Percentiles rank a stretch among this genome's conserved stretches.
phyloP scores from a whole-genome alignment of 2,888 invertebrate genomes.

The Polydrusus cervinus region DNA sequence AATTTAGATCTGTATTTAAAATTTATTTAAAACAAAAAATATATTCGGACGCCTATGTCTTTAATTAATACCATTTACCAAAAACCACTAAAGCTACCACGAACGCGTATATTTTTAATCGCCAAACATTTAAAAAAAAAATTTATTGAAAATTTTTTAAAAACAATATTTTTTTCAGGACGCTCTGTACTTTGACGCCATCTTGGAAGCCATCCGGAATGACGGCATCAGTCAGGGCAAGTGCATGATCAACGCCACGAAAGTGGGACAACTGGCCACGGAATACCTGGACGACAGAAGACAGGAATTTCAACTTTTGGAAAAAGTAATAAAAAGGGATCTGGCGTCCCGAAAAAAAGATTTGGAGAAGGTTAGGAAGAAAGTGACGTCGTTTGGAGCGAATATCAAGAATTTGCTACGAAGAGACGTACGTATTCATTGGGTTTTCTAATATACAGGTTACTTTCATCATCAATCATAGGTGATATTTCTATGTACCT shows the following conservation, averaged over 20 bases:
- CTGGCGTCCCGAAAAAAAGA: constrained; percentile 77
- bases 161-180: constrained; percentile 71
- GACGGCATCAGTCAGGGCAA: constrained; percentile 78
- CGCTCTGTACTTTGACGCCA: constrained; percentile 77
- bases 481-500: no score
- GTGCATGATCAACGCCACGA: constrained; percentile 77
- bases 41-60: no score
- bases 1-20: no score
- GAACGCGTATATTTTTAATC: no score
- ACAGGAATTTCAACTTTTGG: constrained; percentile 76
- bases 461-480: not conserved
- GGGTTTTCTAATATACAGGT: not conserved
- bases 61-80: no score
- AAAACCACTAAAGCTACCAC: no score
- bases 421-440: constrained; percentile 68
- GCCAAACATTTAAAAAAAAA: no score
- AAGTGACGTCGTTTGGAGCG: constrained; percentile 69
- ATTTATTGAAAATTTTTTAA: no score
- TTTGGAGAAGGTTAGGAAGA: constrained; percentile 72
- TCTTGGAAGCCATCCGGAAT: constrained; percentile 75
- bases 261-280: constrained; percentile 79
- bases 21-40: no score
- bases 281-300: constrained; percentile 80
- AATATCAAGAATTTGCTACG: constrained; percentile 71
- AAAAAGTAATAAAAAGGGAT: constrained; percentile 76